These are phyloP conservation scores for Athripsodes cinereus DNA, from an alignment of 2,888 invertebrate species.

Conservation along the genomic window DNA sequence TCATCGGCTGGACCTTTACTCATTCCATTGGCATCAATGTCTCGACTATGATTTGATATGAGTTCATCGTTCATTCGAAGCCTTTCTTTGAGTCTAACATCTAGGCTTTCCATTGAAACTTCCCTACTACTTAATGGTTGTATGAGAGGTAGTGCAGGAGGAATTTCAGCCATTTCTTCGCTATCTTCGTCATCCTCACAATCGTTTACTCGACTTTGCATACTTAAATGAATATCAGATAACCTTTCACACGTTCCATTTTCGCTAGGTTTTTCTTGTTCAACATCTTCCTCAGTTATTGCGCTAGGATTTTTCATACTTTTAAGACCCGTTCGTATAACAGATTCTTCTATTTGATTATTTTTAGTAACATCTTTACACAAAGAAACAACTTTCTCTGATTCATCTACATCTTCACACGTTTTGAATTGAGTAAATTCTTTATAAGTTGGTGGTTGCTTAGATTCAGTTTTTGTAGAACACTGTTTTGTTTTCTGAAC, in stretches of 20 bases:
- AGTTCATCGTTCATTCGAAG: constrained; percentile 55
- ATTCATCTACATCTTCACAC: constrained; percentile 40
- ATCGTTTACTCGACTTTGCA: constrained; percentile 39
- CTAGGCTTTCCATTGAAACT: constrained; percentile 77
- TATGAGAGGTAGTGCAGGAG: constrained; percentile 74
- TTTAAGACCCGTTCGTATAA: constrained; percentile 57
- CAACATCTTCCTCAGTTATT: constrained; percentile 48
- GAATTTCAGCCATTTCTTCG: constrained; percentile 71
- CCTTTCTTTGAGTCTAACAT: constrained; percentile 68
- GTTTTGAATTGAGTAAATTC: constrained; percentile 60
- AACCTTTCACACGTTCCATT: constrained; percentile 29
- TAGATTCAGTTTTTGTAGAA: constrained; percentile 43
- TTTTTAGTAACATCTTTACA: constrained; percentile 51
- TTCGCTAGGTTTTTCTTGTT: constrained; percentile 36
- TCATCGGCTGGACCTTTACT: constrained; percentile 42
- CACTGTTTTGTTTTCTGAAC: constrained; percentile 56
- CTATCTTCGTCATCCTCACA: constrained; percentile 70
- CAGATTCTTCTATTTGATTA: constrained; percentile 53
- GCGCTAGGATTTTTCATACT: constrained; percentile 45
- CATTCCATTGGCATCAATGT: constrained; percentile 46
- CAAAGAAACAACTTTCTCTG: constrained; percentile 37
- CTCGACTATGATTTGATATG: constrained; percentile 51
- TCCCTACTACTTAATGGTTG: constrained; percentile 75
- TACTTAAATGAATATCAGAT: constrained; percentile 17
- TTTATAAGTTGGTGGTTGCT: constrained; percentile 45